Evolutionary conservation across 2,888 invertebrate species (phyloP), one percentile per base, ranked within the genome.

Genomic region (Drosophila nr. perissopoda): DNA sequence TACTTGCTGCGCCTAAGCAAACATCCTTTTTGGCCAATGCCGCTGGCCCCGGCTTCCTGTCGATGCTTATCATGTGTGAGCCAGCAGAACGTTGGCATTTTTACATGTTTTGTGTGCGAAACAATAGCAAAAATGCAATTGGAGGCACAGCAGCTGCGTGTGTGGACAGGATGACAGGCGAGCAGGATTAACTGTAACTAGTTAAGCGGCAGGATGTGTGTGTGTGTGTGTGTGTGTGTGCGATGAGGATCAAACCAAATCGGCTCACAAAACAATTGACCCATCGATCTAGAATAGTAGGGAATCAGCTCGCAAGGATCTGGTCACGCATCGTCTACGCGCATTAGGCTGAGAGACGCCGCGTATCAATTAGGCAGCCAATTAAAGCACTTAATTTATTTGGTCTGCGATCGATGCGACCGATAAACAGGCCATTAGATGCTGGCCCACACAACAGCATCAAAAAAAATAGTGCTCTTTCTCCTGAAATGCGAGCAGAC

Each of bases 361-460:
- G 76, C 64, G 29, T 81, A 89, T 85, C 84, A 85, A 85, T 85
- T 85, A 87, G 81, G 57, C 69, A 31, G 73, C 42, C 72, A 83
- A 80, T 74, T 79, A 72, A 74, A 69, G 69, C 69, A 76, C 77
- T 70, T 86, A 81, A 79, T 81, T 87, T 83, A 89, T 89, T 89
- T 83, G 77, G 62, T 59, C 59, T 56, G 33, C 46, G 85, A 88
- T 84, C 77, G 51, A 61, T 56, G 68, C 40, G 64, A 70, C 46
- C 58, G 85, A 85, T 85, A 85, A 87, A 60, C 82, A 87, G 74
- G 75, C 79, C 87, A 85, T 85, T 88, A 88, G 84, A 79, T 56
- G 60, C 62, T 53, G 63, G n/a, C 58, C 46, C 51, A 31, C 48
- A 13, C 21, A 49, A 18, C 49, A 49, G 31, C 21, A 16, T 21